These are phyloP conservation scores for Acleris emargana DNA, from an alignment of 2,888 invertebrate genomes.

Conservation along the genomic window DNA sequence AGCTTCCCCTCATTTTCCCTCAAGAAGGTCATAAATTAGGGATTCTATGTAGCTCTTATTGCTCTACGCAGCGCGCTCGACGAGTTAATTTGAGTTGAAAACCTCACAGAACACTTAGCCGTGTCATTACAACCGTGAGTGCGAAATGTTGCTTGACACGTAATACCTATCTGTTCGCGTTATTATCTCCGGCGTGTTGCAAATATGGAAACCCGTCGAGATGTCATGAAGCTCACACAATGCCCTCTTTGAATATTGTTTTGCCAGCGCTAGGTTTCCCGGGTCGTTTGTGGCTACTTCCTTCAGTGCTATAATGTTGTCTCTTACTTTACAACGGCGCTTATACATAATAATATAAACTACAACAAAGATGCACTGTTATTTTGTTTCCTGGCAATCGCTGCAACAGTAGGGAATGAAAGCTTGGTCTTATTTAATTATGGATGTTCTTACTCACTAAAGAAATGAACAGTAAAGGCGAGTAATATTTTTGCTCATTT, in stretches of 20 bases:
- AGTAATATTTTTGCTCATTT: too few relatives aligned
- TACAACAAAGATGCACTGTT: not conserved
- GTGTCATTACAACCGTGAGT: conserved; percentile 33
- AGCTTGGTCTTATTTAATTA: too few relatives aligned
- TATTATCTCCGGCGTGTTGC: conserved; percentile 16
- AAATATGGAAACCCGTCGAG: conserved; percentile 28
- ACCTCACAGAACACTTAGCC: conserved; percentile 26
- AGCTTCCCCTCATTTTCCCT: conserved; percentile 33
- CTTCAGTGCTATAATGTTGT: conserved; percentile 1
- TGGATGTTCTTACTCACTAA: too few relatives aligned
- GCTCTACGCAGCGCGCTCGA: conserved; percentile 19
- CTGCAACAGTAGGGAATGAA: too few relatives aligned
- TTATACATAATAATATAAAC: not conserved
- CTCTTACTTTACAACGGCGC: not conserved
- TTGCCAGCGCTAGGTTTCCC: conserved; percentile 23
- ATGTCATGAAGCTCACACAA: conserved; percentile 27
- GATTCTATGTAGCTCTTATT: conserved; percentile 24
- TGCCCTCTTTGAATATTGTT: conserved; percentile 28
- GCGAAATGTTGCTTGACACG: conserved; percentile 31
- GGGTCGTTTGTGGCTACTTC: conserved; percentile 3
- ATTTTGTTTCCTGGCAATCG: not conserved
- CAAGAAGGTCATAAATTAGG: conserved; percentile 34
- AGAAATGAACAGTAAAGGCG: too few relatives aligned
- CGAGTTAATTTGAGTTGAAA: conserved; percentile 33
- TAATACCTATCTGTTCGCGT: conserved; percentile 32